Evolutionary conservation across 2,797 vertebrate species (phyloP), one percentile per base, ranked within the genome.

Genomic region (Onychomys leucogaster): DNA sequence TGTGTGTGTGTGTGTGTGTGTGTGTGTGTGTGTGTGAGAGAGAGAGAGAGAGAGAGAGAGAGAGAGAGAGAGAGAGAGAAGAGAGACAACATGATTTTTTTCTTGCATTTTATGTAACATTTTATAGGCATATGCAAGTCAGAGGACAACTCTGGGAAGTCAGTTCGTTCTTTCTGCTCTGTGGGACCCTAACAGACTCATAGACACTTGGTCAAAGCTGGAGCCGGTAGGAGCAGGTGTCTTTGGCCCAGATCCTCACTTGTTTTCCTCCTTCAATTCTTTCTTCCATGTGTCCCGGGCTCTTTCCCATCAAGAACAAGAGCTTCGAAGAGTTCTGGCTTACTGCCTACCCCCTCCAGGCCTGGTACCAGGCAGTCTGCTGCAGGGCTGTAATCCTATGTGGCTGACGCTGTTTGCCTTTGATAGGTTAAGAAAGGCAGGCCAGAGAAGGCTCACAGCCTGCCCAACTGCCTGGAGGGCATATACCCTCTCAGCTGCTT

Each of bases 361-460:
- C 57, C 41, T 27, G 27, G 0, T 12, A 57, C n/a, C 43, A 41
- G 76, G 37, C 55, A 46, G 49, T 9, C 55, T 32, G 41, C 63
- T 41, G 69, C 78, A 75, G 27, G 52, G 84, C 80, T 73, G 23
- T 41, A 86, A 65, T 16, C 13, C 57, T 75, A 4, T 13, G 37
- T 16, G 41, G 34, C 0, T 49, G 82, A 43, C 29, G 13, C 43
- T 52, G 8, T 43, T 75, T 88, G 41, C n/a, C 55, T 59, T 67
- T 52, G 41, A 71, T 19, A 87, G 83, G 27, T 37, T 92, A 41
- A 85, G 57, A 92, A 59, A 76, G 90, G 41, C 65, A 76, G 76
- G 43, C 0, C 32, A 25, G 4, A 89, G 21, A 65, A 78, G 52
- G 69, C 5, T 84, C 83, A 2, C 13, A 73, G 65, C 75, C 93